Conservation (phyloP, 2,113 vertebrate genomes). For the Scartelaos histophorus region DNA sequence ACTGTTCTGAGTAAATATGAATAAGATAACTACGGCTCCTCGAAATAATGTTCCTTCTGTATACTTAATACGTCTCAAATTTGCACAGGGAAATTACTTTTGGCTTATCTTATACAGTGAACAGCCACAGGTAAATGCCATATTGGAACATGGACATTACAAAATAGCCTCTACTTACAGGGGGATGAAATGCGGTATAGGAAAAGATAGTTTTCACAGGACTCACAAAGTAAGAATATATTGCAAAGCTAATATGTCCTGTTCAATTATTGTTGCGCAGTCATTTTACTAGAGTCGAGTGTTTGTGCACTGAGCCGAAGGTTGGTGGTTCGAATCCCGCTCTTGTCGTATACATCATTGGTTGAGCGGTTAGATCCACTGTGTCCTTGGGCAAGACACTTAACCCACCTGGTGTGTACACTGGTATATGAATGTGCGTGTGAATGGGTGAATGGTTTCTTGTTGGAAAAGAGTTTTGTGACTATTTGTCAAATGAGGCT, state of each 20-base stretch:
- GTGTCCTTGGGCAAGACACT: too few species aligned
- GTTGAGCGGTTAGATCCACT: too few species aligned
- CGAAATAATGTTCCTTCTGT: conserved; percentile 67
- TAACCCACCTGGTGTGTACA: too few species aligned
- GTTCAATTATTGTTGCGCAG: neutral
- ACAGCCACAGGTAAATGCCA: conserved; percentile 69
- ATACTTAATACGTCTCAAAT: conserved; percentile 81
- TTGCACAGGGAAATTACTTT: conserved; percentile 81
- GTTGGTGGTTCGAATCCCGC: too few species aligned
- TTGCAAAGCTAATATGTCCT: neutral
- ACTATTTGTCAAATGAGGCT: too few species aligned
- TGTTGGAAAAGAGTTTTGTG: too few species aligned
- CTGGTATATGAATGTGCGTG: too few species aligned
- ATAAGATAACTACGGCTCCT: conserved; percentile 61
- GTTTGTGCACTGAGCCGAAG: too few species aligned
- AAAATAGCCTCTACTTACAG: neutral
- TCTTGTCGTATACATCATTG: too few species aligned
- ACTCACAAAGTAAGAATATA: neutral
- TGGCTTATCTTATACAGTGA: conserved; percentile 74
- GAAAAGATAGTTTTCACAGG: neutral
- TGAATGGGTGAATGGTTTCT: too few species aligned
- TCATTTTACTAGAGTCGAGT: neutral
- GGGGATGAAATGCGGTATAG: neutral
- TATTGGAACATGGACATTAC: conserved; percentile 54
- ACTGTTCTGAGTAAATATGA: conserved; percentile 68